phyloP scores from a whole-genome alignment of 2,888 invertebrate species.

The Pyrochroa serraticornis region DNA sequence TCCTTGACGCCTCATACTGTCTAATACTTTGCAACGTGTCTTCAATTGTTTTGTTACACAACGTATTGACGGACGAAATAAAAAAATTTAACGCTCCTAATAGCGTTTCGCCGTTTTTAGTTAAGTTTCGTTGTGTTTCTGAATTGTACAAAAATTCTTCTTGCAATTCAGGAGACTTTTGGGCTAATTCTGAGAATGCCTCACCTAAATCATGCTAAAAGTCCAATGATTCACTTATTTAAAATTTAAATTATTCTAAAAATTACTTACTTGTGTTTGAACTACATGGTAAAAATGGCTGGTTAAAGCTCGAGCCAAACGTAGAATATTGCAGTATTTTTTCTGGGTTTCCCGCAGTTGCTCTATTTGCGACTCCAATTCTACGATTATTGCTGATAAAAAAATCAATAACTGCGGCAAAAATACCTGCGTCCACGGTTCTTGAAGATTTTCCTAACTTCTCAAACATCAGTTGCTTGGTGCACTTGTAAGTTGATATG shows the following conservation, averaged over 20 bases:
- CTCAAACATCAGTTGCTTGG: slow-evolving; percentile 94
- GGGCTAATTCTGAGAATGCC: slow-evolving; percentile 92
- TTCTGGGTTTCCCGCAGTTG: slow-evolving; percentile 91
- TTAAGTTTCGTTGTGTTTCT: slow-evolving; percentile 91
- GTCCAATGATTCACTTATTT: slow-evolving; percentile 15
- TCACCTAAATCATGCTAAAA: slow-evolving; percentile 85
- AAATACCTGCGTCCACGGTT: slow-evolving; percentile 81
- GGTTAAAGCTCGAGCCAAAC: slow-evolving; percentile 83
- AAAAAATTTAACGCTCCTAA: slow-evolving; percentile 95
- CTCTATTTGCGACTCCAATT: slow-evolving; percentile 94
- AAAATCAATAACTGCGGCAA: slow-evolving; percentile 14
- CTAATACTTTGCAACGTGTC: slow-evolving; percentile 84
- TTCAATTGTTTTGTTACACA: slow-evolving; percentile 97
- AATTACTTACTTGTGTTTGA: slow-evolving; percentile 67
- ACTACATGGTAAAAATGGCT: slow-evolving; percentile 89
- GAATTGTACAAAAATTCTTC: slow-evolving; percentile 95
- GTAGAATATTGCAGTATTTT: slow-evolving; percentile 86
- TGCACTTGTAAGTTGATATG: slow-evolving; percentile 97
- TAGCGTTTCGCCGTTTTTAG: slow-evolving; percentile 92
- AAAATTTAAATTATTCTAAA: slow-evolving; percentile 1
- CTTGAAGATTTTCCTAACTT: slow-evolving; percentile 93
- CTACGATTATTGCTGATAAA: slow-evolving; percentile 58
- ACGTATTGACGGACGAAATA: slow-evolving; percentile 91
- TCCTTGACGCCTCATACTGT: slow-evolving; percentile 77
- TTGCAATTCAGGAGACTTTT: slow-evolving; percentile 94